These are phyloP conservation scores for Potorous gilbertii DNA, from an alignment of 2,797 vertebrate species.

Conservation along the genomic window DNA sequence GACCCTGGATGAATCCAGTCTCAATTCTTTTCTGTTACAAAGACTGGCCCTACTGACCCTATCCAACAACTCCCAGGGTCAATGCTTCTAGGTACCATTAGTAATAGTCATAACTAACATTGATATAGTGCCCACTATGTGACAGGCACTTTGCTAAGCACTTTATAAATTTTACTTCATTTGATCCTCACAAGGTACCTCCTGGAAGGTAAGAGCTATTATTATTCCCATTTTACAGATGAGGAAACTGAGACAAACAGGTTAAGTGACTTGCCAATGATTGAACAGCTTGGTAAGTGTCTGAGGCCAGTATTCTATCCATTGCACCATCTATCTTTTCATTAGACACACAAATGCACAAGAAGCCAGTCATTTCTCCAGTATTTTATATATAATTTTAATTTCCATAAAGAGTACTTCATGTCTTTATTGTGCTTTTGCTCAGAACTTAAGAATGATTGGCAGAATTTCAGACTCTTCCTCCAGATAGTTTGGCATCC, in stretches of 20 bases:
- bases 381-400: background rate
- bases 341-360: background rate
- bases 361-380: background rate
- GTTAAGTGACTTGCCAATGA: background rate
- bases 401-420: background rate
- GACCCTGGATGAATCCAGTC: background rate
- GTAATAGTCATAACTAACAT: background rate
- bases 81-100: background rate
- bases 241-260: background rate
- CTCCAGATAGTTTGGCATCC: background rate
- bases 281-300: background rate
- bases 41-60: background rate
- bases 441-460: background rate
- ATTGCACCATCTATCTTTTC: background rate
- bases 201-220: background rate
- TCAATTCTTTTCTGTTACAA: background rate
- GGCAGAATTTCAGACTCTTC: background rate
- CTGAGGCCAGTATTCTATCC: background rate
- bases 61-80: background rate
- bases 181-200: background rate
- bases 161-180: background rate
- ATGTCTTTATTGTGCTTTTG: background rate
- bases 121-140: background rate
- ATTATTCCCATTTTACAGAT: background rate
- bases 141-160: background rate